Evolutionary conservation across 2,797 vertebrate species (phyloP), one percentile per base, ranked within the genome.

Genomic region (Tragopan temminckii): DNA sequence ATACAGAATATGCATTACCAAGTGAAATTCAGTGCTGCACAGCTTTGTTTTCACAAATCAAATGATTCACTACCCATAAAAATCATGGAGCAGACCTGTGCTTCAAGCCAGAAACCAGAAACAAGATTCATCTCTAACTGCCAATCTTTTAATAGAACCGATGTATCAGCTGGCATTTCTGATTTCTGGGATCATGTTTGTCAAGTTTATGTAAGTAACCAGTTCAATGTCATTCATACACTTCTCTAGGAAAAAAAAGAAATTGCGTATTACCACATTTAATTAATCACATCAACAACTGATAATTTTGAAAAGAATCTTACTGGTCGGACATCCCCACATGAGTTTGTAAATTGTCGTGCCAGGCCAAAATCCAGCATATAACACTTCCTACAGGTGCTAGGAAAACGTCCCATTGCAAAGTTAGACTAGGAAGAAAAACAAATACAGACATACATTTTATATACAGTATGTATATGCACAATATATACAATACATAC

Each of bases 351-450:
- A 98, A 99, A 99, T 90, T 99, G 99, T 50, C 99, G 98, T 61
- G 99, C 99, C 96, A 99, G 98, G 96, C 99, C 99, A 86, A 99
- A 99, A 98, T 99, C 99, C 98, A 99, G 98, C 99, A 99, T 99
- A 95, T 98, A 99, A 98, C 99, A 99, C 92, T 99, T 99, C 77
- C 99, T 98, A 95, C 99, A 99, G 24, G 99, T 99, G 93, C 98
- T 99, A 74, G 99, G 99, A 95, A 99, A 99, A 59, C 99, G 99
- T 80, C 99, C 99, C 99, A 99, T 99, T 69, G 99, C 99, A 23
- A 99, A 99, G 96, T 99, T 99, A 36, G 99, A 99, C 99, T 99
- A 95, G 91, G 96, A 97, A 91, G 95, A 92, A 76, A 96, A 96
- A 93, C 9, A 91, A 91, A 90, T 83, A 88, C 25, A 82, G 25